These are phyloP conservation scores for Carassius carassius DNA, from an alignment of 2,113 vertebrate species.

Conservation along the genomic window DNA sequence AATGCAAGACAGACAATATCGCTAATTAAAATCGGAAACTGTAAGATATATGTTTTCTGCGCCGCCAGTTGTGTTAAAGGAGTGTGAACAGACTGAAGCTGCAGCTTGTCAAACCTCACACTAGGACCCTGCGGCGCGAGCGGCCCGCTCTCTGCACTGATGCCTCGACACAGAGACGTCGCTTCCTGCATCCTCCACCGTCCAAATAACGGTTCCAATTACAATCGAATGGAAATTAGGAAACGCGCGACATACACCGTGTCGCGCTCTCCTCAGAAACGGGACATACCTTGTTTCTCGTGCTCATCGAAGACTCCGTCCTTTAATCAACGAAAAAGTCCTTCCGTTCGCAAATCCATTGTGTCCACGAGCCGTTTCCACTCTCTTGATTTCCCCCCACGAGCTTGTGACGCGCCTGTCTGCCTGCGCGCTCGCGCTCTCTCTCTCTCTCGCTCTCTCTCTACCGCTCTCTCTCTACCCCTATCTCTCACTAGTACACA, in stretches of 20 bases:
- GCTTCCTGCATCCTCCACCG: conserved; percentile 59
- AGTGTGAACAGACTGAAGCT: conserved; percentile 14
- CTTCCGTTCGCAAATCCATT: conserved; percentile 52
- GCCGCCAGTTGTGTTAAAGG: background rate
- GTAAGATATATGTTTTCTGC: background rate
- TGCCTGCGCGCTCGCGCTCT: background rate
- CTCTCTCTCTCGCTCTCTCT: background rate
- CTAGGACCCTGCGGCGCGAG: conserved; percentile 44
- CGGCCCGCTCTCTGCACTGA: conserved; percentile 50
- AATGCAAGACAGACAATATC: background rate
- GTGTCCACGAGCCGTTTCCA: conserved; percentile 60
- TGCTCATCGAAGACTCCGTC: conserved; percentile 45
- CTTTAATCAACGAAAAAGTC: conserved; percentile 37
- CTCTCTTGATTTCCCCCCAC: conserved; percentile 67
- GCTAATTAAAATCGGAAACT: background rate
- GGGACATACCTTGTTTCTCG: conserved; percentile 47
- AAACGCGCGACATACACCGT: background rate
- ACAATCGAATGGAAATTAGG: conserved; percentile 12
- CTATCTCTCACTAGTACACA: too few relatives aligned
- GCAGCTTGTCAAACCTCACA: conserved; percentile 44
- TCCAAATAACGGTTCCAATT: conserved; percentile 49
- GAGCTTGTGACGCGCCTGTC: conserved; percentile 50
- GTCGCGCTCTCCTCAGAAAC: too few relatives aligned
- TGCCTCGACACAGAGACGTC: conserved; percentile 30
- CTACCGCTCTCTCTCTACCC: background rate